Base-by-base conservation (phyloP, 2,888 invertebrate species). In the Onchidella celtica region DNA sequence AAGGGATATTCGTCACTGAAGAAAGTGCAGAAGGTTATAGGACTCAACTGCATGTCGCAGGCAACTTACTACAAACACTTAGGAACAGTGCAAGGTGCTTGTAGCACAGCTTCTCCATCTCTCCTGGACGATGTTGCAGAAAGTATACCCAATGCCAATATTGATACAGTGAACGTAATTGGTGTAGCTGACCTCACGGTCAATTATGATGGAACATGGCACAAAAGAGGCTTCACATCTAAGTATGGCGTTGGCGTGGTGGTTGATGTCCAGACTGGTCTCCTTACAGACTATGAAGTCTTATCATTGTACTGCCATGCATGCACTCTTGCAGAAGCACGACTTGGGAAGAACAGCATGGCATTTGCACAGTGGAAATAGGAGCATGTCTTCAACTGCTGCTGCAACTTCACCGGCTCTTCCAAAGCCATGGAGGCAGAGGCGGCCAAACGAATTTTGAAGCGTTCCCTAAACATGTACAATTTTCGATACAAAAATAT, bases 191-290 rank as follows among this genome's bases (percentile, higher is more conserved):
- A 59, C 34, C 21, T n/a, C 32, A 61, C 24, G 17, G 66, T 66
- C 34, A 66, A 32, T n/a, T 66, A 29, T 66, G 66, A 66, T 66
- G 66, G 66, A 3, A 59, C 74, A 17, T 74, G 74, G 74, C 2
- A 72, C 47, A 72, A 72, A 29, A 17, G 47, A 21, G 72, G 55
- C 27, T 74, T 27, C 61, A 14, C 74, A 3, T 74, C 74, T 2
- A 4, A 29, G 1, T 36, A n/a, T 34, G 75, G 75, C 0, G 38
- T 32, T 17, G 61, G 61, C 11, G 32, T 75, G 27, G 75, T 36
- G 9, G 61, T 59, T 57, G 59, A 74, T 29, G 74, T 74, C n/a
- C 29, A 57, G 11, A 74, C 74, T 24, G 74, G 74, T 14, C 61
- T 61, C 55, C 32, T 63, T 14, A 61, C 61, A 36, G 75, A 75